Base-by-base conservation (phyloP, 2,888 invertebrate genomes). In the Trypoxylon attenuatum region DNA sequence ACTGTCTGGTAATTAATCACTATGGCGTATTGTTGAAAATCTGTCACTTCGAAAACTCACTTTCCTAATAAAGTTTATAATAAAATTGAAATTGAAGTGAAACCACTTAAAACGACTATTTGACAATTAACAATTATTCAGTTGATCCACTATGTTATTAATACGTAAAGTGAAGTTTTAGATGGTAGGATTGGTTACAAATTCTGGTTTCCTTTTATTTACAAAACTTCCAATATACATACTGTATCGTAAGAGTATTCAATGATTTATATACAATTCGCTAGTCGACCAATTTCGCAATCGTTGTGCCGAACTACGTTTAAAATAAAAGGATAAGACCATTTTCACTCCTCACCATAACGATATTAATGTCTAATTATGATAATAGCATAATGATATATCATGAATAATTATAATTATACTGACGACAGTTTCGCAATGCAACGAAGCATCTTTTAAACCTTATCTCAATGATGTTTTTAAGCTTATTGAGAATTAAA, bases 201-300 rank as follows among this genome's bases (percentile, higher is more conserved):
- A 54, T 50, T 71, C 71, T 74, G 45, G 42, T 45, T 54, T 53
- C 60, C 50, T 13, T 81, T 81, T 81, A 81, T 81, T 81, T 81
- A 81, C 81, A 81, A 80, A 80, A 76, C 73, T 72, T 69, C 54
- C 59, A 65, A 69, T 75, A 69, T 72, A 73, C 68, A 71, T 69
- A 71, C 42, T 65, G 21, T 54, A 73, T 62, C 29, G 65, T 59
- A 66, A 33, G 61, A 64, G 54, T 68, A 63, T 15, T 56, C 47
- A 74, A 73, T 77, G 77, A 80, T 78, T 78, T 81, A 80, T 81
- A 73, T 81, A 81, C 81, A 81, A 70, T 58, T 52, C 33, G 6
- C 16, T 61, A 52, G 25, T 51, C 23, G 45, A 54, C 49, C 50
- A 41, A 68, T 68, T 57, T 13, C 13, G 38, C 46, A 43, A 50